Conservation (phyloP, 2,888 invertebrate species). For the Hypselothyrea guttata region DNA sequence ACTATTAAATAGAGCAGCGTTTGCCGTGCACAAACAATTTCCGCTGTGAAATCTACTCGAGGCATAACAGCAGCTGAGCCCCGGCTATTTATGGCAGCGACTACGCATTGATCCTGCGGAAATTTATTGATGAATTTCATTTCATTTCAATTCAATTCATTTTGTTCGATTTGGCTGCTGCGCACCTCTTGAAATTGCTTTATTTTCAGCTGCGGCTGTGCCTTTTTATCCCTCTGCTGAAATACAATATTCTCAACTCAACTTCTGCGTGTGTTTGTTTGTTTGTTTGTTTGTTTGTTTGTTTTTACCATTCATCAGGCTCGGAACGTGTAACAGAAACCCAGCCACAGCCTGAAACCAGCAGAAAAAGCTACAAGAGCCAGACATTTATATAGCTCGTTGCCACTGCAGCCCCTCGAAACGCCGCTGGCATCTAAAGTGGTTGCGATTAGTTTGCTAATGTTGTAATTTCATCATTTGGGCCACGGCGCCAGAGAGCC, state of each 20-base stretch:
- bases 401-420: neutral
- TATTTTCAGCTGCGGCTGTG: conserved; percentile 45
- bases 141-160: conserved; percentile 56
- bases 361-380: conserved; percentile 11
- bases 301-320: conserved; percentile 41
- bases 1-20: conserved; percentile 55
- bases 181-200: conserved; percentile 63
- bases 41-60: conserved; percentile 50
- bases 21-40: conserved; percentile 61
- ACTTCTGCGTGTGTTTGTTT: conserved; percentile 17
- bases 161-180: conserved; percentile 26
- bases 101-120: conserved; percentile 49
- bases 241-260: conserved; percentile 59
- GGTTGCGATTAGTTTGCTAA: conserved; percentile 76
- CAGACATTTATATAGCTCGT: conserved; percentile 59
- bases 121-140: conserved; percentile 75
- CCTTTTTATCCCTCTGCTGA: conserved; percentile 17
- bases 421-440: conserved; percentile 72
- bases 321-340: neutral
- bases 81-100: conserved; percentile 55
- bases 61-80: conserved; percentile 38
- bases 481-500: conserved; percentile 3
- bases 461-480: conserved; percentile 75
- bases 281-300: conserved; percentile 43
- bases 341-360: conserved; percentile 5